These are phyloP conservation scores for Urophycis tenuis DNA, from an alignment of 2,797 vertebrate genomes.

Conservation along the genomic window DNA sequence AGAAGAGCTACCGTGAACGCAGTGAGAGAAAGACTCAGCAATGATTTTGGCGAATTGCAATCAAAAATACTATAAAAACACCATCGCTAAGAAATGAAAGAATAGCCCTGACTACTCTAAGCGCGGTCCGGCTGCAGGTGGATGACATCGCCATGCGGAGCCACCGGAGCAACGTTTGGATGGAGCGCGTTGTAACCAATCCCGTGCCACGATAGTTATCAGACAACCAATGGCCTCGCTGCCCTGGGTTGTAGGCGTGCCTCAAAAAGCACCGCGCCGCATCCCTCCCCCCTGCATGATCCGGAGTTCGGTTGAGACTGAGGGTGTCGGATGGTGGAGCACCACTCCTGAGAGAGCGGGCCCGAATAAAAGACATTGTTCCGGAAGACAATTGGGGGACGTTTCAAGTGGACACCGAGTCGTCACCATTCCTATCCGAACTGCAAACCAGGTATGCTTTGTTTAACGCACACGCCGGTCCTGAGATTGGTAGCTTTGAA, in stretches of 20 bases:
- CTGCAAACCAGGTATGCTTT: slow-evolving; percentile 63
- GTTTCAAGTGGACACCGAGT: slow-evolving; percentile 30
- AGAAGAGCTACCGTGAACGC: background rate
- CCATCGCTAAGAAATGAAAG: background rate
- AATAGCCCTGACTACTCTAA: background rate
- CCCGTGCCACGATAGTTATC: background rate
- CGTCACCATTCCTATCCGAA: slow-evolving; percentile 21
- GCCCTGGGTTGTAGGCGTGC: slow-evolving; percentile 49
- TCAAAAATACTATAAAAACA: background rate
- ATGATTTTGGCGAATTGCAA: background rate
- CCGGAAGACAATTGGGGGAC: slow-evolving; percentile 33
- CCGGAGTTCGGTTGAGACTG: slow-evolving; percentile 71
- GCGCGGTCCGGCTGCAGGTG: background rate
- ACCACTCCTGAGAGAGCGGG: slow-evolving; percentile 68
- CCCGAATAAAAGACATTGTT: slow-evolving; percentile 43
- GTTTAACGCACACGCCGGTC: background rate
- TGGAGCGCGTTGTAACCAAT: background rate
- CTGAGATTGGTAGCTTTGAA: slow-evolving; percentile 1
- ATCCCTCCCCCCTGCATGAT: slow-evolving; percentile 44
- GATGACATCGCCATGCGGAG: background rate
- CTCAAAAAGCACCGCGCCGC: slow-evolving; percentile 37
- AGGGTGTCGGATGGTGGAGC: slow-evolving; percentile 59
- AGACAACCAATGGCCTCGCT: background rate
- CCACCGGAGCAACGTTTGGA: background rate
- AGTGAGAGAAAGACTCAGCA: background rate